phyloP scores from a whole-genome alignment of 2,113 vertebrate species.

The Vicugna pacos region DNA sequence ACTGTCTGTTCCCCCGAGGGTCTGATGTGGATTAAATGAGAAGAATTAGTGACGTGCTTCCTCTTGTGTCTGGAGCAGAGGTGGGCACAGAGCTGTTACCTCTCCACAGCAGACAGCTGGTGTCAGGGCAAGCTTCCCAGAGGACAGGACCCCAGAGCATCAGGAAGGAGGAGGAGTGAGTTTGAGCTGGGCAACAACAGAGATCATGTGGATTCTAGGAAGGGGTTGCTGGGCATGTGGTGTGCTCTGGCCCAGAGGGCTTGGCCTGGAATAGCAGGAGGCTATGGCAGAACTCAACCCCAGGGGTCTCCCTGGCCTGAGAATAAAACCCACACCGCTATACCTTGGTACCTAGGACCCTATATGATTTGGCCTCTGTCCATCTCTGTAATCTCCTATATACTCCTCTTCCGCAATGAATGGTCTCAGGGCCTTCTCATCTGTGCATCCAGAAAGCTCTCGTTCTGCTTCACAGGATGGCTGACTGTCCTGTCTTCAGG shows the following conservation, averaged over 20 bases:
- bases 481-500: not conserved
- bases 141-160: not conserved
- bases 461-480: not conserved
- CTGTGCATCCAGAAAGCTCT: not conserved
- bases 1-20: not conserved
- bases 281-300: not conserved
- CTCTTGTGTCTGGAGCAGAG: not conserved
- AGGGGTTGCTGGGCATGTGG: rapidly evolving
- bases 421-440: not conserved
- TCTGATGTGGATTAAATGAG: not conserved
- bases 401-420: not conserved
- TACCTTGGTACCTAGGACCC: not conserved
- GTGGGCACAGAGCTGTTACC: not conserved
- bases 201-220: not conserved
- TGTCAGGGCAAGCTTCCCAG: not conserved
- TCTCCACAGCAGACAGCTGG: not conserved
- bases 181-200: not conserved
- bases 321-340: not conserved
- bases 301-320: not conserved
- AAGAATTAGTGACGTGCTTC: not conserved
- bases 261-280: not conserved
- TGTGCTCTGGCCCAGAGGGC: not conserved
- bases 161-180: not conserved
- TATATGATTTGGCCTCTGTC: not conserved
- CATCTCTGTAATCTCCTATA: not conserved